Evolutionary conservation across 1,140 invertebrate species (phyloP).

Genomic region (Trachymyrmex septentrionalis): DNA sequence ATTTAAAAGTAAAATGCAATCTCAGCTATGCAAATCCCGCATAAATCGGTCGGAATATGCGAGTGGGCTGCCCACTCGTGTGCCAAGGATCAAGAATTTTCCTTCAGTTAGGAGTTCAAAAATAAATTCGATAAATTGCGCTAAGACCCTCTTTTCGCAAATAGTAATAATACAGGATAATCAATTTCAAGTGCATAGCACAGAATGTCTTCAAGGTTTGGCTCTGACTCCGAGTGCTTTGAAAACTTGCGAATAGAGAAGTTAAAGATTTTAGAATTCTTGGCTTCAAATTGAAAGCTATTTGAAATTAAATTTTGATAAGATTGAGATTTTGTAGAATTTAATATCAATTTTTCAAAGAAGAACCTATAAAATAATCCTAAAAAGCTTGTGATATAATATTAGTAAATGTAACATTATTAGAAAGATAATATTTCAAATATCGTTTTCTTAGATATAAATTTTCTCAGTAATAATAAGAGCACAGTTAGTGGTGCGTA

Average conservation of each 20-base stretch:
- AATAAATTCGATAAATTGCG: slow-evolving; percentile 45
- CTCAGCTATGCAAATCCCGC: slow-evolving; percentile 75
- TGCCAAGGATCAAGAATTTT: slow-evolving; percentile 69
- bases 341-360: background rate
- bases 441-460: background rate
- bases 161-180: slow-evolving; percentile 28
- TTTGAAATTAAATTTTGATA: background rate
- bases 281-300: background rate
- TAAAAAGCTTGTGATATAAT: background rate
- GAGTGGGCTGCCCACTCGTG: slow-evolving; percentile 63
- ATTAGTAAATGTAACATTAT: background rate
- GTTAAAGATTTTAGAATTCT: background rate
- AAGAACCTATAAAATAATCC: background rate
- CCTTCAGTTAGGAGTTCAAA: slow-evolving; percentile 39
- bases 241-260: background rate
- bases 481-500: slow-evolving; percentile 12
- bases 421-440: background rate
- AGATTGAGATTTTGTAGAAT: background rate
- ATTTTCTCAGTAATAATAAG: slow-evolving; percentile 28
- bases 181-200: background rate
- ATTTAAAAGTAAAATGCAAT: slow-evolving; percentile 80
- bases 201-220: background rate
- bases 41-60: slow-evolving; percentile 74
- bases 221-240: background rate
- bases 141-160: slow-evolving; percentile 1